Evolutionary conservation across 1,140 invertebrate genomes (phyloP), one percentile per base, ranked within the genome.

Genomic region (Phthorimaea operculella): DNA sequence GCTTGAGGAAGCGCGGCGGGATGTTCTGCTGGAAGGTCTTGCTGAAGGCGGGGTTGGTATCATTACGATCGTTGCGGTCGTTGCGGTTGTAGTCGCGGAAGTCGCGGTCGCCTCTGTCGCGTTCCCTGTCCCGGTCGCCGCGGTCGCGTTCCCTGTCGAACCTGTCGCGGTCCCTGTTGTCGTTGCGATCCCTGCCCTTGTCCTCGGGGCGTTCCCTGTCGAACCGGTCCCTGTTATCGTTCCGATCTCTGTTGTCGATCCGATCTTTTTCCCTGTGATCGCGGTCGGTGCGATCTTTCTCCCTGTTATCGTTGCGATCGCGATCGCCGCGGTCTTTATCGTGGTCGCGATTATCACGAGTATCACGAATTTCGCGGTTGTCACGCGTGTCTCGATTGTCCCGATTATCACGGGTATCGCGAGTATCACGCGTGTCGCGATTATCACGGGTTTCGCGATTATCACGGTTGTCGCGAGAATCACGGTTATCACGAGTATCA

Each of bases 1-100:
- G 92, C 66, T 92, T 94, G 72, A 93, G 90, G 80, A 97, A 96
- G 44, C 95, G 87, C 36, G 95, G 95, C 33, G 95, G 94, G 62
- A 96, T 87, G 84, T 94, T 93, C 48, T 87, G 90, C 76, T 93
- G 91, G 76, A 93, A 95, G 49, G 90, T 89, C 66, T 91, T 89
- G 9, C 90, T 91, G 67, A 91, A 93, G 10, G 86, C 88, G 1
- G 87, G 75, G 61, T 79, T 79, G 8, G 70, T 60, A 62, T 79
- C 15, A 60, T 68, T 63, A n/a, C n/a, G n/a, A 49, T 73, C 73
- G 12, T 54, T 80, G 63, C 57, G 4, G 14, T 59, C 68, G 64
- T 68, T 66, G n/a, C 64, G 53, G 47, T 70, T 66, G 1, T 65
- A 54, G 42, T 71, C 68, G 4, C 68, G 53, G 42, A 52, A 52